phyloP scores from a whole-genome alignment of 2,113 vertebrate species.

The Scatophagus argus region DNA sequence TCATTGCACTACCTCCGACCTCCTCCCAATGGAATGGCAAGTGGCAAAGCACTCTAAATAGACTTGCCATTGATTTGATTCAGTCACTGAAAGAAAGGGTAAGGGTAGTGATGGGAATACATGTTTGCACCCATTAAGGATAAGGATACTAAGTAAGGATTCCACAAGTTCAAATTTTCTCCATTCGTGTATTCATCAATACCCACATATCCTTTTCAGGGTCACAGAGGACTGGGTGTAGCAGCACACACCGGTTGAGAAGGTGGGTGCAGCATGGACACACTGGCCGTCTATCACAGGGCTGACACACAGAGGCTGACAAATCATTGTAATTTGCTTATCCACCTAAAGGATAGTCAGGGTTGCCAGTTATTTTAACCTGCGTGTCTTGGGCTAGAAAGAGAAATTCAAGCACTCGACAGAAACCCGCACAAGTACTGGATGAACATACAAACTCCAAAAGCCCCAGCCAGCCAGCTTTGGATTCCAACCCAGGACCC shows the following conservation, averaged over 20 bases:
- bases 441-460: background rate
- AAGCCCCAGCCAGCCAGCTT: background rate
- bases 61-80: slow-evolving; percentile 64
- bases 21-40: slow-evolving; percentile 13
- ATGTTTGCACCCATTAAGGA: background rate
- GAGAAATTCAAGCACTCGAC: background rate
- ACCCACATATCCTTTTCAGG: background rate
- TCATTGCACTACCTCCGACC: slow-evolving; percentile 47
- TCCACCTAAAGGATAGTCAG: background rate
- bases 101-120: background rate
- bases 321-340: background rate
- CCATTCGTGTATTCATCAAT: background rate
- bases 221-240: background rate
- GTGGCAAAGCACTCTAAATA: slow-evolving; percentile 32
- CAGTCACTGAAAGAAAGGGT: slow-evolving; percentile 44
- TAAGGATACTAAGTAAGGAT: background rate
- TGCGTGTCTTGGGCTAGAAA: background rate
- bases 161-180: slow-evolving; percentile 4
- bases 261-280: background rate
- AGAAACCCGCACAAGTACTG: background rate
- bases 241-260: background rate
- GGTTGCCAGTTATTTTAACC: background rate
- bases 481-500: background rate
- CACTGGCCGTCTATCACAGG: background rate
- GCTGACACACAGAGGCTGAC: background rate